Evolutionary conservation across 2,888 invertebrate genomes (phyloP).

Genomic region (Nomada hirtipes): DNA sequence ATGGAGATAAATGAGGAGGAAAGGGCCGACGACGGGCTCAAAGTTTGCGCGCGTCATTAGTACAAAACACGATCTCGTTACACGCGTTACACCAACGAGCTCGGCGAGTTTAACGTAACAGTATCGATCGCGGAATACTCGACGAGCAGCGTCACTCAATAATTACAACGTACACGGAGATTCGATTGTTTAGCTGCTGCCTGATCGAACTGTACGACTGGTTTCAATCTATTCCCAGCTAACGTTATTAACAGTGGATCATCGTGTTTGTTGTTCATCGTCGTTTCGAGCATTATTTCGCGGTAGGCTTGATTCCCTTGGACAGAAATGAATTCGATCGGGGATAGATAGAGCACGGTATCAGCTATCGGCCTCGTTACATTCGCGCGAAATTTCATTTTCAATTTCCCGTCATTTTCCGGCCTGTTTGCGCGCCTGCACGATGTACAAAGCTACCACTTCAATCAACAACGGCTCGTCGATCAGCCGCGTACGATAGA

Average conservation of each 20-base stretch:
- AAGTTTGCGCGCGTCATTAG: background rate
- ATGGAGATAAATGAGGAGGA: background rate
- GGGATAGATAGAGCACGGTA: background rate
- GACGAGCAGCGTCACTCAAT: conserved; percentile 15
- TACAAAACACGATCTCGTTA: conserved; percentile 18
- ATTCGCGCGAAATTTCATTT: conserved; percentile 15
- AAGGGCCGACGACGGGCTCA: background rate
- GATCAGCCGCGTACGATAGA: conserved; percentile 10
- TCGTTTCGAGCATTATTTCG: background rate
- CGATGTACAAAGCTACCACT: conserved; percentile 16
- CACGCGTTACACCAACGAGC: conserved; percentile 14
- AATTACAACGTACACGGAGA: conserved; percentile 25
- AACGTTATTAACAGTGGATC: background rate
- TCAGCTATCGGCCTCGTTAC: background rate
- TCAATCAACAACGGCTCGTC: conserved; percentile 13
- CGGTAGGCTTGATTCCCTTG: background rate
- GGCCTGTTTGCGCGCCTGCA: background rate
- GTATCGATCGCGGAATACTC: conserved; percentile 22
- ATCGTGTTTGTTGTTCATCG: background rate
- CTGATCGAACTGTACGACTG: background rate
- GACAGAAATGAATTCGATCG: background rate
- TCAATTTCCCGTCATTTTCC: conserved; percentile 30
- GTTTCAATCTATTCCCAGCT: background rate
- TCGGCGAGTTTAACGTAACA: conserved; percentile 31
- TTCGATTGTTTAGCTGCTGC: no score